Evolutionary conservation across 2,888 invertebrate genomes (phyloP).

Genomic region (Molanna angustata): DNA sequence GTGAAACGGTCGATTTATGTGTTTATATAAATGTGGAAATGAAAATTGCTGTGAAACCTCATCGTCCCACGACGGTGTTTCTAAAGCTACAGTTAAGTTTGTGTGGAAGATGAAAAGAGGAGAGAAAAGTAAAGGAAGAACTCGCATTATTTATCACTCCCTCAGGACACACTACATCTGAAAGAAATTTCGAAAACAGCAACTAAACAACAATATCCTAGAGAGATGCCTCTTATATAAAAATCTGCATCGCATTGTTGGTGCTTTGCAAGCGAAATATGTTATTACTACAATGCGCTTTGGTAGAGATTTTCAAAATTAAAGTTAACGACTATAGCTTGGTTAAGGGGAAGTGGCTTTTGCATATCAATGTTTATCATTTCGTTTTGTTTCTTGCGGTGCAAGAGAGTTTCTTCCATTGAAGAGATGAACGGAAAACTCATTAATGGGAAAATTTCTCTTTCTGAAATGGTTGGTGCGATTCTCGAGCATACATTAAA

Average conservation of each 20-base stretch:
- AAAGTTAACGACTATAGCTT: slow-evolving; percentile 11
- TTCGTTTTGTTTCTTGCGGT: slow-evolving; percentile 20
- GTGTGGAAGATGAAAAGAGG: slow-evolving; percentile 7
- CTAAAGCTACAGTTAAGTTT: slow-evolving; percentile 24
- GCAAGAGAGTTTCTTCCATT: background rate
- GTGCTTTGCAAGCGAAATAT: background rate
- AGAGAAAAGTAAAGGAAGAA: slow-evolving; percentile 11
- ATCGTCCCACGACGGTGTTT: slow-evolving; percentile 21
- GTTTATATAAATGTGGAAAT: slow-evolving; percentile 18
- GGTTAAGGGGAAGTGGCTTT: slow-evolving; percentile 21
- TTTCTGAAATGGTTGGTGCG: background rate
- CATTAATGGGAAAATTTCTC: slow-evolving; percentile 3
- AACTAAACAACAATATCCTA: background rate
- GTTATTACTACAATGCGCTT: background rate
- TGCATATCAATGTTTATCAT: slow-evolving; percentile 30
- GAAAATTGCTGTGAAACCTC: slow-evolving; percentile 24
- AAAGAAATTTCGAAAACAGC: background rate
- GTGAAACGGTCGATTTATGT: too few species aligned
- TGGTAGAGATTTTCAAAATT: background rate
- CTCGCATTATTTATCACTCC: slow-evolving; percentile 26
- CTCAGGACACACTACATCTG: slow-evolving; percentile 5
- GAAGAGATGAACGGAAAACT: background rate
- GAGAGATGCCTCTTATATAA: background rate
- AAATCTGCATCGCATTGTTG: background rate
- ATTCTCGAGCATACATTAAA: background rate